These are phyloP conservation scores for Athrips mouffetella DNA, from an alignment of 2,888 invertebrate species.

Conservation along the genomic window DNA sequence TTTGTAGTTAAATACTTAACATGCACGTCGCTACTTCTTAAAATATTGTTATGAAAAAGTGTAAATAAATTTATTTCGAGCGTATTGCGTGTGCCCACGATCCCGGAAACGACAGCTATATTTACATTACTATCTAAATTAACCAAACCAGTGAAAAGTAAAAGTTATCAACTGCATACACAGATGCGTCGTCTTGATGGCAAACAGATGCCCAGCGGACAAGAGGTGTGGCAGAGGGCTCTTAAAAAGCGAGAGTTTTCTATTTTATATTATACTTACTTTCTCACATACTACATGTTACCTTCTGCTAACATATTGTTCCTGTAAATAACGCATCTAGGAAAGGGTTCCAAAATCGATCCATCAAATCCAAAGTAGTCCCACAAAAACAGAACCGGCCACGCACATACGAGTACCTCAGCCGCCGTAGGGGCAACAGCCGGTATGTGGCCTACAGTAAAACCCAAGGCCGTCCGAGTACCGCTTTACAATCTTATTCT, in stretches of 20 bases:
- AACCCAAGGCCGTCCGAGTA: conserved; percentile 71
- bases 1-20: no score
- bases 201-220: neutral
- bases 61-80: neutral
- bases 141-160: conserved; percentile 46
- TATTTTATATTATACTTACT: no score
- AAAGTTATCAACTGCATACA: conserved; percentile 57
- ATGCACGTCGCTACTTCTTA: no score
- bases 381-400: conserved; percentile 65
- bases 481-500: conserved; percentile 64
- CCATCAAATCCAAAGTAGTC: conserved; percentile 57
- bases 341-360: conserved; percentile 38
- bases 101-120: conserved; percentile 37
- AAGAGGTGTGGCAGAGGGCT: conserved; percentile 20
- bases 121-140: conserved; percentile 36
- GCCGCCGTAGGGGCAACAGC: conserved; percentile 51
- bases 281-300: no score
- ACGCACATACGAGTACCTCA: conserved; percentile 34
- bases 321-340: no score
- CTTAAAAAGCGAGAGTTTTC: no score
- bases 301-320: no score
- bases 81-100: conserved; percentile 28
- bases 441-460: conserved; percentile 72
- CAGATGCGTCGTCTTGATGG: conserved; percentile 13
- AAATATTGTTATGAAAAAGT: no score